Base-by-base conservation (phyloP, 1,140 invertebrate genomes). In the Delia radicum region DNA sequence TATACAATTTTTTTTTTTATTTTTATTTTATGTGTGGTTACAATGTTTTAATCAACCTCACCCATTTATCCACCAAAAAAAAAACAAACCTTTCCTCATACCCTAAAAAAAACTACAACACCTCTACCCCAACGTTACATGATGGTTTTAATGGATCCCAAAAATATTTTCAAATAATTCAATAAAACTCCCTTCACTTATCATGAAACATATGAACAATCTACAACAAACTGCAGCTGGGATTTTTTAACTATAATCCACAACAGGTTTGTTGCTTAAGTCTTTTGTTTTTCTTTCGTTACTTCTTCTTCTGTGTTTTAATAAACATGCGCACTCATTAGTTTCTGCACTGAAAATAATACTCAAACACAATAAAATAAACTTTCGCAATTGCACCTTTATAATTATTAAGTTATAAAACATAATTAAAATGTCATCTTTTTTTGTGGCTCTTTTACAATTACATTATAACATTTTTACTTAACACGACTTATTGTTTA, bases 231-330 rank as follows among this genome's bases (percentile, higher is more conserved):
- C 67, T 77, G 80, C 83, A 85, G 83, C 79, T 85, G 79, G 83
- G 83, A 85, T 85, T 85, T 80, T 85, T 85, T 83, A 85, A 83
- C 80, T 85, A 83, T 85, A 85, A 82, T 82, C 83, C 83, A 81
- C 83, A 83, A 81, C 83, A 85, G 83, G 83, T 85, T 85, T 85
- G 83, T 85, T 81, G 80, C 74, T 83, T 80, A 83, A 85, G 81
- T 85, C 83, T 85, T 85, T 85, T 83, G 83, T 85, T 63, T 63
- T 24, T 26, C 31, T 33, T 76, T 37, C 27, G 24, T 13, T 24
- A 28, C 74, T 46, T 29, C 31, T 65, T 42, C 71, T 73, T 31
- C 21, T 31, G 1, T 42, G 37, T 13, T 15, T 13, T 42, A 42
- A 10, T 42, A 42, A n/a, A n/a, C n/a, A 33, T n/a, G 29, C 28